These are phyloP conservation scores for Aphis craccivora DNA, from an alignment of 1,140 invertebrate species.

Conservation along the genomic window DNA sequence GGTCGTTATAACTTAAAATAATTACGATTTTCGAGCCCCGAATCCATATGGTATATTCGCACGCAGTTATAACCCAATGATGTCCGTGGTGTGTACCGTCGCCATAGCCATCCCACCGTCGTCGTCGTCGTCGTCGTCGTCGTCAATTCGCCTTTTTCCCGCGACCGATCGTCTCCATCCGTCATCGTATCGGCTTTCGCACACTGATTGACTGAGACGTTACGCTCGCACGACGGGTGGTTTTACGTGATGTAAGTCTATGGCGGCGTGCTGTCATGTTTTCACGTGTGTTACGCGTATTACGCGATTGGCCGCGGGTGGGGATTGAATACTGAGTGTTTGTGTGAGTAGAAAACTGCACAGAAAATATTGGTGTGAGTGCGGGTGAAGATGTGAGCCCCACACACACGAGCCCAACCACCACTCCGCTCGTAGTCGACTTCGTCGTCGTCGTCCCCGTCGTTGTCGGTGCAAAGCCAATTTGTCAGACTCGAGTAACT, in stretches of 20 bases:
- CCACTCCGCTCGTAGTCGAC: background rate
- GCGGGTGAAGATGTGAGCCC: background rate
- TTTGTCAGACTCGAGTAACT: constrained; percentile 14
- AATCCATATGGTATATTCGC: background rate
- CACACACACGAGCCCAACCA: background rate
- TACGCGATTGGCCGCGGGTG: background rate
- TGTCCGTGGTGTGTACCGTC: too few species aligned
- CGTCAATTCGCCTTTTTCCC: background rate
- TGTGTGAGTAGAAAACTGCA: background rate
- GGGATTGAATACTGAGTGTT: background rate
- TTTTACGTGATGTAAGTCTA: background rate
- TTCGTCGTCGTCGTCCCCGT: background rate
- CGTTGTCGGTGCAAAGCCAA: background rate
- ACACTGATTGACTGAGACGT: constrained; percentile 15
- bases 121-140: background rate
- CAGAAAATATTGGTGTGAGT: background rate
- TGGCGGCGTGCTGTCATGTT: background rate
- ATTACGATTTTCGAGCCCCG: background rate
- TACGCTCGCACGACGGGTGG: background rate
- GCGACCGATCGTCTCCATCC: background rate
- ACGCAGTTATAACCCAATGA: background rate
- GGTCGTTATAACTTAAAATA: background rate
- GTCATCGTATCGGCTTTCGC: constrained; percentile 15
- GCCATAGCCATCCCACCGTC: background rate
- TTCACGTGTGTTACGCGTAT: background rate